Evolutionary conservation across 2,113 vertebrate genomes (phyloP).

Genomic region (Pelusios castaneus): DNA sequence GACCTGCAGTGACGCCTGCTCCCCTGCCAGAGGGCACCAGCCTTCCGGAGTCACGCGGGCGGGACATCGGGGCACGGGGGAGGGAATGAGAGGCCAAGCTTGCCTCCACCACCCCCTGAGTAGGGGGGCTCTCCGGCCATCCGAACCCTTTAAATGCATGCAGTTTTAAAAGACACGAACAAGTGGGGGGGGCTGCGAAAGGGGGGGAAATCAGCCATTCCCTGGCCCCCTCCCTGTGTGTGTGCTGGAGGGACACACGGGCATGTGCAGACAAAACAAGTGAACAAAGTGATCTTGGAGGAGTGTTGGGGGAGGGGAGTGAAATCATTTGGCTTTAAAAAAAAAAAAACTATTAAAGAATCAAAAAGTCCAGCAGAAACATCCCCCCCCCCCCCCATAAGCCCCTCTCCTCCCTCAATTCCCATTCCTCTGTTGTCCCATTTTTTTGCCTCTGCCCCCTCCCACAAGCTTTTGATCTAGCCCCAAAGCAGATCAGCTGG

Average conservation of each 20-base stretch:
- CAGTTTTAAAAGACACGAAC: conserved; percentile 32
- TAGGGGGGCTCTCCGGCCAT: neutral
- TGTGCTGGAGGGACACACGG: neutral
- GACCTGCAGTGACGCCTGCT: conserved; percentile 91
- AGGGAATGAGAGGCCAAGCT: neutral
- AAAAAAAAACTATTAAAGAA: neutral
- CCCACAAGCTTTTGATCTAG: neutral
- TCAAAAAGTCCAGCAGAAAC: neutral
- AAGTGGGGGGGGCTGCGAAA: neutral
- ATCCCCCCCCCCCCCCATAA: neutral
- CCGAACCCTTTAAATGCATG: conserved; percentile 49
- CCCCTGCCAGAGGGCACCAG: conserved; percentile 5
- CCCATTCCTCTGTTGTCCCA: neutral
- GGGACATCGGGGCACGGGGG: neutral
- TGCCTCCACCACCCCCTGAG: neutral
- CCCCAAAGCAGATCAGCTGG: neutral
- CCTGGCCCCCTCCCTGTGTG: neutral
- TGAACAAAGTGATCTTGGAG: neutral
- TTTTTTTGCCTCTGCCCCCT: neutral
- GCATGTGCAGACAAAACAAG: neutral
- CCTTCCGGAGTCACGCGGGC: neutral
- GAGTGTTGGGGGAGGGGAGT: neutral
- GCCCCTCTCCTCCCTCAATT: neutral
- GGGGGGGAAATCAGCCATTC: neutral
- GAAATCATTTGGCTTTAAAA: neutral